phyloP scores from a whole-genome alignment of 2,113 vertebrate species.

The Sinocyclocheilus anshuiensis region DNA sequence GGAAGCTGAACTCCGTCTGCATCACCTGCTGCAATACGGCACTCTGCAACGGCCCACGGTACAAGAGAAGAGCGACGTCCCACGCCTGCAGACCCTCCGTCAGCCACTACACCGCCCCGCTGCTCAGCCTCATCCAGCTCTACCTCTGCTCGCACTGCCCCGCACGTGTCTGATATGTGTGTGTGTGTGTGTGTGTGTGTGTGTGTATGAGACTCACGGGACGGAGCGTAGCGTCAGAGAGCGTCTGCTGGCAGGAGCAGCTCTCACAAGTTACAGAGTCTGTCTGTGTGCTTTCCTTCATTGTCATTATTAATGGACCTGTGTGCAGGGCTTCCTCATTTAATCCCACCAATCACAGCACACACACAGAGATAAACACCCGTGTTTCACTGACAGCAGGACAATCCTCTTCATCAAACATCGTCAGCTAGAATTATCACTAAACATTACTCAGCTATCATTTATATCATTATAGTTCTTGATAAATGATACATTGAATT shows the following conservation, averaged over 20 bases:
- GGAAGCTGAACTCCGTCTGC: slow-evolving; percentile 94
- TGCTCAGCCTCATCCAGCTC: slow-evolving; percentile 13
- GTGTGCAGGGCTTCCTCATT: background rate
- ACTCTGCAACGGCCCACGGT: slow-evolving; percentile 91
- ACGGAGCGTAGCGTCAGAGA: too few relatives aligned
- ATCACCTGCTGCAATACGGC: slow-evolving; percentile 98
- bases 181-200: too few relatives aligned
- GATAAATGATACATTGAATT: too few relatives aligned
- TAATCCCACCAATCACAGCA: background rate
- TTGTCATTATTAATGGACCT: background rate
- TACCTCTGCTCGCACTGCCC: accelerated
- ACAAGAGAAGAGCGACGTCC: slow-evolving; percentile 74
- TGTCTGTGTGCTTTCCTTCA: background rate
- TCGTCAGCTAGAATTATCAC: too few relatives aligned
- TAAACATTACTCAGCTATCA: too few relatives aligned
- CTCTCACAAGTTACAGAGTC: background rate
- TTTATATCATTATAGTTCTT: too few relatives aligned
- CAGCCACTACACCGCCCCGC: slow-evolving; percentile 60
- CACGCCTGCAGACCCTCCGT: slow-evolving; percentile 28
- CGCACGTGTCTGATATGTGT: too few relatives aligned
- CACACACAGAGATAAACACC: too few relatives aligned
- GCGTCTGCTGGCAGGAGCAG: too few relatives aligned
- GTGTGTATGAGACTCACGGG: too few relatives aligned
- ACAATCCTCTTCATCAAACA: too few relatives aligned
- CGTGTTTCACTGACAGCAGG: too few relatives aligned